Evolutionary conservation across 2,888 invertebrate species (phyloP), one percentile per base, ranked within the genome.

Genomic region (Parapristionchus giblindavisi): DNA sequence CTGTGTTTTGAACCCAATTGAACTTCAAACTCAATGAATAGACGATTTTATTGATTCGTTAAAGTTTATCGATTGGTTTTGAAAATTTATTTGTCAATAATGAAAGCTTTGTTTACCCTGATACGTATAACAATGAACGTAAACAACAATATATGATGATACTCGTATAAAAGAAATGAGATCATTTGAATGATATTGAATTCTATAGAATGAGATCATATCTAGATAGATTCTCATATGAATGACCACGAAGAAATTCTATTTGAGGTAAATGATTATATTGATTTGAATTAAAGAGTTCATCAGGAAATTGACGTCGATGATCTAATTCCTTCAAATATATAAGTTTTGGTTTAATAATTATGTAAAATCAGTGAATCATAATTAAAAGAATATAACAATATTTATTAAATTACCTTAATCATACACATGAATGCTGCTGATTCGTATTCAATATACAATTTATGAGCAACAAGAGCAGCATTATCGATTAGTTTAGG

Each of bases 401-500:
- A n/a, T n/a, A n/a, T 14, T 6, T 24, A 2, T 2, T 27, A 29
- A 5, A 38, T 63, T 34, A 70, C 70, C n/a, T 70, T 70, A 11
- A 70, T 36, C 5, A 70, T 3, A 38, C 70, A 70, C 14, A 70
- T 32, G 54, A 70, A 21, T 2, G 70, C 54, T 5, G 70, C 70
- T 4, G 70, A 54, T 54, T 70, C 32, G 38, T 24, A 70, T 5
- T 70, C 70, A 17, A 70, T 52, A 24, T 70, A 70, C 2, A 70
- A 29, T 38, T 70, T 70, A 34, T 70, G 70, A 5, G 54, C 70
- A 29, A 70, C 70, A 5, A 70, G 29, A 4, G 52, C 70, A 2
- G 38, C 24, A 38, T 54, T 52, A 17, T 34, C n/a, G 5, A 14
- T 1, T 24, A 70, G 54, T 27, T 14, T 17, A 24, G 70, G 70